Evolutionary conservation across 2,888 invertebrate species (phyloP).

Genomic region (Dioctria linearis): DNA sequence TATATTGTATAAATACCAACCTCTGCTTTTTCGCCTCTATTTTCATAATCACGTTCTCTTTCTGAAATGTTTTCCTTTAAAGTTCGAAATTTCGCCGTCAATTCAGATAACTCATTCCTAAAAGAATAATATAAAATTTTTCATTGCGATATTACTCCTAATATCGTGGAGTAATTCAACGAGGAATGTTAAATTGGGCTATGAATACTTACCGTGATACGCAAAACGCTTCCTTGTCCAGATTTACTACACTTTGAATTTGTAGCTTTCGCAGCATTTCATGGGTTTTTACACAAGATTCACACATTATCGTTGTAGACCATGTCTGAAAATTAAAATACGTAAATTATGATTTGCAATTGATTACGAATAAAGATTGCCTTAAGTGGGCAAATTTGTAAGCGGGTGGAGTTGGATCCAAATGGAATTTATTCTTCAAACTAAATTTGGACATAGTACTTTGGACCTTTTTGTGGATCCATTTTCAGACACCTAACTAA

Average conservation of each 20-base stretch:
- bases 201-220: conserved; percentile 40
- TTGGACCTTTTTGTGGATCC: too few species aligned
- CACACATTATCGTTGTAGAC: conserved; percentile 50
- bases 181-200: not conserved
- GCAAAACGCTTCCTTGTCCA: conserved; percentile 26
- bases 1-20: conserved; percentile 19
- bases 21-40: conserved; percentile 54
- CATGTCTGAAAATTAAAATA: conserved; percentile 46
- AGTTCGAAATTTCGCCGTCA: conserved; percentile 29
- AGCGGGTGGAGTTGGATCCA: too few species aligned
- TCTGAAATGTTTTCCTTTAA: conserved; percentile 39
- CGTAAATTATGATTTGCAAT: not conserved
- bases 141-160: not conserved
- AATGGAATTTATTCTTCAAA: too few species aligned
- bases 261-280: conserved; percentile 38
- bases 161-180: not conserved
- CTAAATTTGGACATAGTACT: too few species aligned
- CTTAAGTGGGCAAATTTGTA: too few species aligned
- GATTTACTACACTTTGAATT: not conserved
- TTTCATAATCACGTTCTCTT: conserved; percentile 55
- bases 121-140: not conserved
- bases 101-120: conserved; percentile 44
- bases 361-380: too few species aligned
- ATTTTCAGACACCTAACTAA: too few species aligned
- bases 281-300: conserved; percentile 46